Evolutionary conservation across 2,113 vertebrate species (phyloP), one percentile per base, ranked within the genome.

Genomic region (Cardinalis cardinalis): DNA sequence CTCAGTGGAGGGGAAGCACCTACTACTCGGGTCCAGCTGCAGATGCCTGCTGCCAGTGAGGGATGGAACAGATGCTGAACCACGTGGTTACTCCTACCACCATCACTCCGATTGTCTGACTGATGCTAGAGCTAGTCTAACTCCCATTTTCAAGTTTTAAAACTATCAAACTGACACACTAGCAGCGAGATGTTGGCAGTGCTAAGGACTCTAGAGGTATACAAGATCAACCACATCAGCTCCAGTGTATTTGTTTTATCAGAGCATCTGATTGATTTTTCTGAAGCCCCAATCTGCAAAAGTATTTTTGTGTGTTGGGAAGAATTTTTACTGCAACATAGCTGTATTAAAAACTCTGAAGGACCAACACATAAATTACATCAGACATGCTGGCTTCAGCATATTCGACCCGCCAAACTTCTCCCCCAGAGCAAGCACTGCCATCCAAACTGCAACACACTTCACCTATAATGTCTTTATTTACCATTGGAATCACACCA

Each of bases 281-380:
- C 53, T 58, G 52, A 73, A 66, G 28, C n/a, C 49, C 15, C 14
- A 29, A 34, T 19, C 8, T 60, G 66, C 29, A 75, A 53, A 88
- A 70, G 10, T 65, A 72, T 84, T 81, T 92, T 10, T 75, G 43
- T 36, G 31, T 56, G 13, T 69, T 78, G 70, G 71, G 28, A 71
- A 76, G n/a, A 17, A 8, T 87, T 82, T 92, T 84, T 87, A 72
- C 64, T 72, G 59, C 74, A 93, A 89, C 66, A 34, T 12, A 89
- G 61, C 88, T 66, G 32, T 16, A 31, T 51, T 43, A 81, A 76
- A 93, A 88, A 25, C 6, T 43, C 41, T 26, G 5, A 89, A 66
- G n/a, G 66, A 55, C 38, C 90, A 73, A 77, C 18, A 76, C 1
- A 40, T 29, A 58, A 81, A 48, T 48, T 69, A n/a, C 15, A 53